Evolutionary conservation across 2,113 vertebrate species (phyloP), one percentile per base, ranked within the genome.

Genomic region (Saguinus midas): DNA sequence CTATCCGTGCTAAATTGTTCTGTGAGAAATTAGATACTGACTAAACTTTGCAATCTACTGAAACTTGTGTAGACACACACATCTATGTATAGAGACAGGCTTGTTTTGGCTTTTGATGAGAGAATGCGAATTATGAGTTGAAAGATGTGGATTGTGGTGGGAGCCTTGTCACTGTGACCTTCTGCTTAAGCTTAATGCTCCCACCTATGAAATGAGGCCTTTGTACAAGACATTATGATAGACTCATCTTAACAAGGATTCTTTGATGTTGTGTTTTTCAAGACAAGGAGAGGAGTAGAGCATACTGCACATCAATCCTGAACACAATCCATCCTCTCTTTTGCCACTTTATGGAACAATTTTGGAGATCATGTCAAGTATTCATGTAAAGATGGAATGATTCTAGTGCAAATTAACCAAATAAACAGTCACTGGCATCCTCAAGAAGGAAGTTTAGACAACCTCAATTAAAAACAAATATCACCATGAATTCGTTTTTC

Each of bases 381-480:
- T 85, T 89, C 64, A 70, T 84, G 90, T 95, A 95, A 90, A 43
- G 50, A 90, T 91, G 48, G 52, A 92, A 89, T 29, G 12, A 68
- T 87, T 97, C 48, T 84, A 64, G 6, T 78, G n/a, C 50, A 97
- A 94, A 96, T 93, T 96, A 97, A 66, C n/a, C 48, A 91, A 89
- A 90, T 91, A 90, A 92, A 85, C 37, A 52, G 43, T 81, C 61
- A 87, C 40, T 85, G 92, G 29, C 57, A 48, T 87, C 95, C 81
- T 96, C 50, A 96, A 85, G 80, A 83, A 90, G 23, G 45, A 94
- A 87, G 87, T 76, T 90, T 90, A 91, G 57, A 93, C 90, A 96
- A 96, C 80, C 94, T 97, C 96, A 93, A 66, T 93, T 97, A 95
- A 97, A 96, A 97, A 87, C 55, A 97, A 89, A 95, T 91, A 87